Conservation (phyloP, 2,113 vertebrate genomes). For the Erpornis zantholeuca region DNA sequence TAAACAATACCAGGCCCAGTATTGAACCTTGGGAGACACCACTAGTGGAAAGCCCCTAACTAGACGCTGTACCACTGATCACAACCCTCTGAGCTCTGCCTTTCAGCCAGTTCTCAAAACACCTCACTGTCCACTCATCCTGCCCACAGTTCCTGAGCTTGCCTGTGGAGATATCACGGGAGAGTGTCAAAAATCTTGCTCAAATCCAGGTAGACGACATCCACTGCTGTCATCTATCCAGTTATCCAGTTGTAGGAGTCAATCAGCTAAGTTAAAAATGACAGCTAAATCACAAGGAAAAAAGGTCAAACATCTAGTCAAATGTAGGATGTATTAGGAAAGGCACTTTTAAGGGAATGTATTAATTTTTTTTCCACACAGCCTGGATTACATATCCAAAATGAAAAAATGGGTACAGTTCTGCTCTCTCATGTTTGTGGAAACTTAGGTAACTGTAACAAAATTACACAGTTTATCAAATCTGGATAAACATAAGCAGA, state of each 20-base stretch:
- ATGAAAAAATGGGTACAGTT: background rate
- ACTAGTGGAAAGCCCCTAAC: background rate
- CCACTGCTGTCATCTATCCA: background rate
- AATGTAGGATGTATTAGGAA: background rate
- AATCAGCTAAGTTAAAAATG: background rate
- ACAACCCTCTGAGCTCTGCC: background rate
- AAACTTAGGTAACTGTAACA: background rate
- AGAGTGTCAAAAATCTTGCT: background rate
- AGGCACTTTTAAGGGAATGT: background rate
- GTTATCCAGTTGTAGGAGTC: background rate
- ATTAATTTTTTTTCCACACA: background rate
- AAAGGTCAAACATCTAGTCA: background rate
- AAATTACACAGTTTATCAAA: background rate
- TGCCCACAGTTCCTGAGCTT: background rate
- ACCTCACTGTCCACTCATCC: background rate
- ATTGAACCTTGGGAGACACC: background rate
- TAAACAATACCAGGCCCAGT: background rate
- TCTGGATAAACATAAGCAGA: background rate
- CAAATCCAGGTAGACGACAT: background rate
- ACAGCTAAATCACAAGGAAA: background rate
- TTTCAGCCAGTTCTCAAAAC: background rate
- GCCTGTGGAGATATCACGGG: accelerated
- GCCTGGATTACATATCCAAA: background rate
- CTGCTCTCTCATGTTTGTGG: background rate
- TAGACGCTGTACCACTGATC: background rate